Base-by-base conservation (phyloP, 2,797 vertebrate species). In the Neomorphus geoffroyi region DNA sequence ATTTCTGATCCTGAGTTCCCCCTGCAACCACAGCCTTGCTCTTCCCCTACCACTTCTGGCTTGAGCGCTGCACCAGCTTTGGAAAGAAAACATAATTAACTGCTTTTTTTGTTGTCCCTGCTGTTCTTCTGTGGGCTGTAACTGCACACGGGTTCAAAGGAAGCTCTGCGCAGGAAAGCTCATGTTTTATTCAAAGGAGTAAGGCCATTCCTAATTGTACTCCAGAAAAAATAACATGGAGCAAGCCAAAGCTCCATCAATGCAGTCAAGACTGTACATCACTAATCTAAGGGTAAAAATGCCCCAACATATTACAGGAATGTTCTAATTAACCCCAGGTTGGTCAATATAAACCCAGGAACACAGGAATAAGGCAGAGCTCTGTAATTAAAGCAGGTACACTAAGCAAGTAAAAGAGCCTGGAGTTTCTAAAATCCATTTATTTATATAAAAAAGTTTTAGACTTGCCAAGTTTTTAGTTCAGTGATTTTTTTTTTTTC, bases 321-420 rank as follows among this genome's bases (percentile, higher is more conserved):
- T 86, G 89, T 86, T 93, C 69, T 93, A 88, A 94, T 94, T 95
- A 93, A 94, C 91, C 93, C 70, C 62, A 69, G 73, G 78, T 80
- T 19, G 89, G 77, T 75, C 91, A 51, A 83, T 83, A 90, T 32
- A 27, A 94, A 84, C 2, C 16, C 87, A 77, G 58, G 85, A 56
- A 75, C 60, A 48, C 50, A 56, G 66, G 48, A 82, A 54, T 43
- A 26, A 70, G 75, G 82, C 85, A 79, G 70, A 51, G 56, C 46
- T 60, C 65, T 80, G 70, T 65, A 85, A 87, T 91, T 89, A 92
- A 87, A 83, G 60, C 62, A 71, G 69, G 53, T 43, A 23, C 30
- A 12, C 10, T 7, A 48, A 57, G 81, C 91, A 79, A 62, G 66
- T 79, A 51, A 62, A 48, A 75, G 37, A 86, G 50, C 50, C 62